Evolutionary conservation across 1,140 invertebrate genomes (phyloP).

Genomic region (Phortica variegata): DNA sequence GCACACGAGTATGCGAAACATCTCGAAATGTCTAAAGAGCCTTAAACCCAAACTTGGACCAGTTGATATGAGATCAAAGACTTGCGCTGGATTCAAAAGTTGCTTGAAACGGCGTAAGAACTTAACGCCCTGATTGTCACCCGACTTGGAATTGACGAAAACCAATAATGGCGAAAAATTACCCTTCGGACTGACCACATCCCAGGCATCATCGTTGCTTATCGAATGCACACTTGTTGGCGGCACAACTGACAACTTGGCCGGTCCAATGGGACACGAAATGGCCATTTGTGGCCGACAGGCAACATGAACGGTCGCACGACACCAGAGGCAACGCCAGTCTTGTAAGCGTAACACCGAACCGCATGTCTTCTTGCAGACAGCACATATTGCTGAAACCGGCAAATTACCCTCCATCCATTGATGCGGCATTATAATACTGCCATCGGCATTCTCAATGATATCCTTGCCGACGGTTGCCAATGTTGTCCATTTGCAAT

Average conservation of each 20-base stretch:
- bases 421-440: slow-evolving; percentile 93
- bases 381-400: slow-evolving; percentile 87
- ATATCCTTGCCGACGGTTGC: slow-evolving; percentile 90
- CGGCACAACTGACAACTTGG: slow-evolving; percentile 87
- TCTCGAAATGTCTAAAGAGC: slow-evolving; percentile 87
- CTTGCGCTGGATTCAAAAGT: slow-evolving; percentile 93
- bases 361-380: slow-evolving; percentile 97
- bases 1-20: slow-evolving; percentile 88
- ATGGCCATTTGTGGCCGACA: slow-evolving; percentile 75
- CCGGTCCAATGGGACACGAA: slow-evolving; percentile 81
- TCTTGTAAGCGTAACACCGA: slow-evolving; percentile 92
- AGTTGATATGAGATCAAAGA: slow-evolving; percentile 90
- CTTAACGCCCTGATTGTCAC: slow-evolving; percentile 96
- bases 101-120: slow-evolving; percentile 94
- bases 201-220: slow-evolving; percentile 87
- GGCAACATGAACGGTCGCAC: slow-evolving; percentile 84
- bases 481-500: slow-evolving; percentile 96
- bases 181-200: slow-evolving; percentile 75
- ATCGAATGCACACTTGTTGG: slow-evolving; percentile 90
- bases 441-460: slow-evolving; percentile 89
- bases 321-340: slow-evolving; percentile 95
- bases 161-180: slow-evolving; percentile 79
- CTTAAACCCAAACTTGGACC: slow-evolving; percentile 85
- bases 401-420: slow-evolving; percentile 98
- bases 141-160: slow-evolving; percentile 96